A percentile compares a stretch with the other conserved stretches of the same genome.
These are phyloP conservation scores for Corydoras sp. DNA, from an alignment of 2,113 vertebrate genomes.

Conservation along the genomic window DNA sequence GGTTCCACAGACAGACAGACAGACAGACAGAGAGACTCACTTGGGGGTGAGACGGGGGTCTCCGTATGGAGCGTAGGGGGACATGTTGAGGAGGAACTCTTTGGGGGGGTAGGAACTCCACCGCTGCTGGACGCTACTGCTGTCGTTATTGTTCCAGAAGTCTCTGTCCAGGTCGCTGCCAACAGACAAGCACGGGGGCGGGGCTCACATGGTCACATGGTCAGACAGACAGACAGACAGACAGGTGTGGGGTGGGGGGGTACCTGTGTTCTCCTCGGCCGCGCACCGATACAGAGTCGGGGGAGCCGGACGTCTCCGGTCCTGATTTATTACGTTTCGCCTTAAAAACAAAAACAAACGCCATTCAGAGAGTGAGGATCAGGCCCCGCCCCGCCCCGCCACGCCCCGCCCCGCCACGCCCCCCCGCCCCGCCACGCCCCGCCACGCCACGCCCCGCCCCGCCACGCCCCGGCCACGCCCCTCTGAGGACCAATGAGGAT, in stretches of 20 bases:
- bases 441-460: too few species aligned
- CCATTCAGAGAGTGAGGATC: neutral
- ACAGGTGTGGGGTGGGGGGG: constrained; percentile 55
- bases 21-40: constrained; percentile 84
- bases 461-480: too few species aligned
- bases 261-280: constrained; percentile 97
- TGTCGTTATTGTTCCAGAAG: constrained; percentile 99
- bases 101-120: constrained; percentile 99
- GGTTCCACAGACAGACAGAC: constrained; percentile 41
- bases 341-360: constrained; percentile 55
- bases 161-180: constrained; percentile 98
- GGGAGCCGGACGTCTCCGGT: constrained; percentile 86
- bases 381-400: too few species aligned
- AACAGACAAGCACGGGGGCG: constrained; percentile 52
- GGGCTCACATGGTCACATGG: neutral
- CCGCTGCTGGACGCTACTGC: constrained; percentile 98
- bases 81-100: constrained; percentile 99
- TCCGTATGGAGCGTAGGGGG: constrained; percentile 97
- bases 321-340: constrained; percentile 93
- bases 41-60: constrained; percentile 98
- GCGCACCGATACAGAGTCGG: constrained; percentile 78
- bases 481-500: too few species aligned
- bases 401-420: too few species aligned
- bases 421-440: too few species aligned
- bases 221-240: neutral